Evolutionary conservation across 2,888 invertebrate species (phyloP).

Genomic region (Coenonympha arcania): DNA sequence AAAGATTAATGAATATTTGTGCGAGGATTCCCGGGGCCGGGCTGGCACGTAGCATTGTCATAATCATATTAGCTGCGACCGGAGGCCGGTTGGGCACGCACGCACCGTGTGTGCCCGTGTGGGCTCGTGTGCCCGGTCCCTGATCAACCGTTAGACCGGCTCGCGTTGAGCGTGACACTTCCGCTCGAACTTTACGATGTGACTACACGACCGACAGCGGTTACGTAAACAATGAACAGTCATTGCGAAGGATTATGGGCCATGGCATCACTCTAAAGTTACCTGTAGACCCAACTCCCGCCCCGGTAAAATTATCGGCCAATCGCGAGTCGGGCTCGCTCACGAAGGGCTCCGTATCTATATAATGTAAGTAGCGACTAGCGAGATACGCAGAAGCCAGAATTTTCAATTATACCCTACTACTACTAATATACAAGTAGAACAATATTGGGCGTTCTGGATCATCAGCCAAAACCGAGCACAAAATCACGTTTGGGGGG

Average conservation of each 20-base stretch:
- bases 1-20: constrained; percentile 76
- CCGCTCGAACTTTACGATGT: constrained; percentile 41
- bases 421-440: too few species aligned
- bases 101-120: constrained; percentile 31
- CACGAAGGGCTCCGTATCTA: too few species aligned
- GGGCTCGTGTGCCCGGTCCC: constrained; percentile 9
- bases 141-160: constrained; percentile 23
- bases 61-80: constrained; percentile 72
- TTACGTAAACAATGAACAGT: constrained; percentile 24
- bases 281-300: background rate
- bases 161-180: constrained; percentile 37
- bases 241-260: constrained; percentile 2
- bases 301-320: too few species aligned
- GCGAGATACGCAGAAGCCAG: too few species aligned
- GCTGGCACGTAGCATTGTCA: constrained; percentile 73
- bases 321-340: too few species aligned
- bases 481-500: too few species aligned
- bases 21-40: constrained; percentile 70
- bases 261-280: constrained; percentile 11
- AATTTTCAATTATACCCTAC: too few species aligned
- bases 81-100: constrained; percentile 63
- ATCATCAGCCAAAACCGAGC: too few species aligned
- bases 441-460: too few species aligned
- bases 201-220: constrained; percentile 31
- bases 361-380: too few species aligned